Conservation (phyloP, 2,113 vertebrate genomes). For the Paratilapia polleni region DNA sequence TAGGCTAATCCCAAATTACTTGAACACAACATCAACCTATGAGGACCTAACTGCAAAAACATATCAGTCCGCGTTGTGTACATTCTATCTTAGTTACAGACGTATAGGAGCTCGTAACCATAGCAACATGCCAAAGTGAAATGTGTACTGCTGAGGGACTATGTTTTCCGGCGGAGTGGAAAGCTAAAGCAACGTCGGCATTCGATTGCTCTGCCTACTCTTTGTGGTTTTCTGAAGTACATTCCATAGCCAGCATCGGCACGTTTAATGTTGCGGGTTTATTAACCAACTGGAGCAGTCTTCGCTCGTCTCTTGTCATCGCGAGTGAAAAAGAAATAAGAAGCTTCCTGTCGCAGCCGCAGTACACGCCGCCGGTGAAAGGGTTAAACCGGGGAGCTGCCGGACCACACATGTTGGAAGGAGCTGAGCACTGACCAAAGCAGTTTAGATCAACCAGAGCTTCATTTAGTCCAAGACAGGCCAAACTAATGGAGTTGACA, state of each 20-base stretch:
- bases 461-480: conserved; percentile 34
- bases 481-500: conserved; percentile 49
- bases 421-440: conserved; percentile 18
- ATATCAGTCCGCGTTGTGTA: conserved; percentile 30
- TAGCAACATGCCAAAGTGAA: conserved; percentile 33
- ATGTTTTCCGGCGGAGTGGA: conserved; percentile 28
- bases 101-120: conserved; percentile 31
- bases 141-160: conserved; percentile 9
- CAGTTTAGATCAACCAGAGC: conserved; percentile 25
- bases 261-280: not conserved
- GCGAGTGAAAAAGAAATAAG: not conserved
- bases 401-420: conserved; percentile 55
- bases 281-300: not conserved
- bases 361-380: conserved; percentile 1
- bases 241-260: not conserved
- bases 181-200: not conserved
- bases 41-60: not conserved
- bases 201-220: not conserved
- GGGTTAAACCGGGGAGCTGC: conserved; percentile 40
- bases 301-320: not conserved
- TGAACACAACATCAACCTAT: conserved; percentile 35
- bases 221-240: too few relatives aligned
- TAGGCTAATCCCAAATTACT: not conserved
- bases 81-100: not conserved
- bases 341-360: not conserved